A percentile compares a stretch with the other conserved stretches of the same genome.
These are phyloP conservation scores for Channa maculata DNA, from an alignment of 2,113 vertebrate genomes.

Conservation along the genomic window DNA sequence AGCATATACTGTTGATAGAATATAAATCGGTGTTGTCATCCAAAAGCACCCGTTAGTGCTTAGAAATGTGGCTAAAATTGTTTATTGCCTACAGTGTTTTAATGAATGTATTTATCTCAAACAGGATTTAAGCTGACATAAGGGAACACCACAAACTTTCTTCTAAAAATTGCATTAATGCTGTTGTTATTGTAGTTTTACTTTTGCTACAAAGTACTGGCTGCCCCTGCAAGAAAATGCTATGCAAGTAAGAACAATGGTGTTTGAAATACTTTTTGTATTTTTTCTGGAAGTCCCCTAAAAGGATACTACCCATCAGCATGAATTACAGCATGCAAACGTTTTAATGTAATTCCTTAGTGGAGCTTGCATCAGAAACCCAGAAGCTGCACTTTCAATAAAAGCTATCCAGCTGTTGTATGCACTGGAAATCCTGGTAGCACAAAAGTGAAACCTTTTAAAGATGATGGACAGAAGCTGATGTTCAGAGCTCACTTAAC, in stretches of 20 bases:
- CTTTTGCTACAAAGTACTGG: not conserved
- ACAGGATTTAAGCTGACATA: not conserved
- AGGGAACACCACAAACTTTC: not conserved
- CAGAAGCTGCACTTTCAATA: not conserved
- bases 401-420: not conserved
- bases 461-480: constrained; percentile 10
- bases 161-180: too few species aligned
- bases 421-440: not conserved
- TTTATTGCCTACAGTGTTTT: not conserved
- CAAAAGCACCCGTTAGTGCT: not conserved
- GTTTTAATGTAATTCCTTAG: constrained; percentile 9
- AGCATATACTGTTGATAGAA: constrained; percentile 15
- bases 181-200: not conserved
- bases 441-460: not conserved
- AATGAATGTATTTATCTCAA: not conserved
- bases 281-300: not conserved
- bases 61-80: not conserved
- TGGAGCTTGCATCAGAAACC: constrained; percentile 6
- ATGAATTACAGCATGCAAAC: constrained; percentile 7
- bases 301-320: not conserved
- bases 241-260: not conserved
- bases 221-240: constrained; percentile 6
- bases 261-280: not conserved
- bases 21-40: not conserved
- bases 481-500: constrained; percentile 32